A percentile compares a stretch with the other conserved stretches of the same genome.
phyloP scores from a whole-genome alignment of 2,113 vertebrate genomes.

The Chaetodon auriga region DNA sequence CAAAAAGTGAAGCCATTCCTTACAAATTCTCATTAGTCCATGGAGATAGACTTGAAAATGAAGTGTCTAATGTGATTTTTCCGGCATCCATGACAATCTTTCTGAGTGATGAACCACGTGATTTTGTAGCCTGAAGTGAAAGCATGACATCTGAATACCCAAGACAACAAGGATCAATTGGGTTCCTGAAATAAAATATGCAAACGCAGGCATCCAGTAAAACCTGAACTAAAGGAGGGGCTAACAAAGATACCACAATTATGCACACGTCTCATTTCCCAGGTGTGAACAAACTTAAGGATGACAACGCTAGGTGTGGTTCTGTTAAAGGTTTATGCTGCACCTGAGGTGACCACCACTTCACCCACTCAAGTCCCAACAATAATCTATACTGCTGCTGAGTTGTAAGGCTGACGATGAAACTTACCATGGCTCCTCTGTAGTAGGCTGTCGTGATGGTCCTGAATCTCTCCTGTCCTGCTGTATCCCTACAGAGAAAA shows the following conservation, averaged over 20 bases:
- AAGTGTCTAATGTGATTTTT: not conserved
- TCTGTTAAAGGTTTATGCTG: not conserved
- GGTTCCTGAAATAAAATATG: not conserved
- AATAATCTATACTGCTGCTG: not conserved
- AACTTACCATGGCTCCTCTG: constrained; percentile 94
- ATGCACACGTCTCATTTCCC: not conserved
- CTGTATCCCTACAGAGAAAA: constrained; percentile 90
- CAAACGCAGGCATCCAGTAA: constrained; percentile 21
- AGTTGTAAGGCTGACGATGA: not conserved
- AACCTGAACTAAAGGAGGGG: constrained; percentile 35
- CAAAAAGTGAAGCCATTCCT: not conserved
- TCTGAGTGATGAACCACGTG: not conserved
- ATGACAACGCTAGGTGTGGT: constrained; percentile 50
- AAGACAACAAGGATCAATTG: not conserved
- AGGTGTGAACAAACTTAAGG: constrained; percentile 6
- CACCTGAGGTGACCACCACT: constrained; percentile 1
- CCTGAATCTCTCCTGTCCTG: constrained; percentile 95
- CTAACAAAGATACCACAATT: constrained; percentile 9
- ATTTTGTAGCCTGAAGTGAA: constrained; percentile 7
- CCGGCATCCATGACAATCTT: not conserved
- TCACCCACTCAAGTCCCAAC: constrained; percentile 3
- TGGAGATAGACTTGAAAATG: not conserved
- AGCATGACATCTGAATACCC: not conserved
- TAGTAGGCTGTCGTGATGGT: constrained; percentile 98
- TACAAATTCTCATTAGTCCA: not conserved